Percentiles rank a stretch among this genome's conserved stretches.
These are phyloP conservation scores for Epinotia nisella DNA, from an alignment of 2,888 invertebrate genomes.

Conservation along the genomic window DNA sequence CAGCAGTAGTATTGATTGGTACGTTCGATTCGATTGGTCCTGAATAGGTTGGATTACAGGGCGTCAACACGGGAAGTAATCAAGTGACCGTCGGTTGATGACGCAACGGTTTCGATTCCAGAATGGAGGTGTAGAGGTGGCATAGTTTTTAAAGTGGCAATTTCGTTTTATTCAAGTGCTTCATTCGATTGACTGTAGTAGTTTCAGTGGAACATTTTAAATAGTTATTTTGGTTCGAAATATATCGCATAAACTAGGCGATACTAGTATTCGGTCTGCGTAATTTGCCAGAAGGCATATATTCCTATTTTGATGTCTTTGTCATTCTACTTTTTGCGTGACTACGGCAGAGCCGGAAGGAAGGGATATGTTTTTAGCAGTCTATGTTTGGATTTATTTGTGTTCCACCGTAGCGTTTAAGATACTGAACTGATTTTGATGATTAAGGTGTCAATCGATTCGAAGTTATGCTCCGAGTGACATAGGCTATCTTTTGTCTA, in stretches of 20 bases:
- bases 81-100: conserved; percentile 53
- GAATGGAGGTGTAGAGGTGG: conserved; percentile 19
- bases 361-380: too few species aligned
- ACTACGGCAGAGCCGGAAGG: too few species aligned
- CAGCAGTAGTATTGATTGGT: conserved; percentile 41
- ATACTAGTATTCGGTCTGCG: too few species aligned
- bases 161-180: conserved; percentile 14
- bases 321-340: too few species aligned
- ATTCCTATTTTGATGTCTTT: too few species aligned
- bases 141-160: conserved; percentile 19
- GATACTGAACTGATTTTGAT: too few species aligned
- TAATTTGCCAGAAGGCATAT: too few species aligned
- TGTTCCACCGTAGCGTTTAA: too few species aligned
- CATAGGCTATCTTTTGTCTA: too few species aligned
- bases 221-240: background rate
- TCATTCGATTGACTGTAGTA: background rate
- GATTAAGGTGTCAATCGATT: too few species aligned
- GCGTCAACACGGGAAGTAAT: conserved; percentile 62
- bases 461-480: too few species aligned
- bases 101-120: conserved; percentile 50
- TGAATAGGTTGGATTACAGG: conserved; percentile 49
- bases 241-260: background rate
- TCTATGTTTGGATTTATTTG: too few species aligned
- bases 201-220: background rate
- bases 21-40: conserved; percentile 43